Evolutionary conservation across 2,113 vertebrate species (phyloP).

Genomic region (Oxyruncus cristatus): DNA sequence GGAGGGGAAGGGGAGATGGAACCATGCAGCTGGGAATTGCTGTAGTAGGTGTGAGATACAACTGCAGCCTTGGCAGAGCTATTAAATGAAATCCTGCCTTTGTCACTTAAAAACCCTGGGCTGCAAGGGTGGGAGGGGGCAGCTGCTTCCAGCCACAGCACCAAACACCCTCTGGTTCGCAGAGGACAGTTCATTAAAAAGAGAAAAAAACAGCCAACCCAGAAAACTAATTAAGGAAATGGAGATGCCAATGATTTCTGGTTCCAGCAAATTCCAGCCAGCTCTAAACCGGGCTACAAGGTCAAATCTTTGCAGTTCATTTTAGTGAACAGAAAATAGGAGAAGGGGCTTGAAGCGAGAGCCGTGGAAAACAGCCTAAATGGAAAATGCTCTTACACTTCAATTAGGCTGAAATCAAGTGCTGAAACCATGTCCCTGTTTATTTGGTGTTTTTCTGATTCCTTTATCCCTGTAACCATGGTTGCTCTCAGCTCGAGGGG

Average conservation of each 20-base stretch:
- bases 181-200: background rate
- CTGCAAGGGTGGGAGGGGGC: background rate
- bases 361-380: background rate
- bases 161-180: background rate
- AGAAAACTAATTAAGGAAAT: constrained; percentile 40
- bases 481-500: background rate
- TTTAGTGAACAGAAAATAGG: background rate
- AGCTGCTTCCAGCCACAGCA: background rate
- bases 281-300: background rate
- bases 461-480: background rate
- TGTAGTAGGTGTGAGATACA: accelerated
- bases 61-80: background rate
- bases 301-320: background rate
- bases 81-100: background rate
- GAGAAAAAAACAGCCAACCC: background rate
- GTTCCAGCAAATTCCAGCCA: background rate
- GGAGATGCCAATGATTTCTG: background rate
- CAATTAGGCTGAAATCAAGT: background rate
- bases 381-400: background rate
- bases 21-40: accelerated
- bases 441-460: background rate
- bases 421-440: background rate
- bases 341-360: background rate
- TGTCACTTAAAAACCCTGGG: background rate
- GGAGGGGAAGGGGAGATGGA: background rate